Percentiles rank a stretch among this genome's conserved stretches.
Conservation (phyloP, 2,888 invertebrate genomes). For the Cantharis nigra region DNA sequence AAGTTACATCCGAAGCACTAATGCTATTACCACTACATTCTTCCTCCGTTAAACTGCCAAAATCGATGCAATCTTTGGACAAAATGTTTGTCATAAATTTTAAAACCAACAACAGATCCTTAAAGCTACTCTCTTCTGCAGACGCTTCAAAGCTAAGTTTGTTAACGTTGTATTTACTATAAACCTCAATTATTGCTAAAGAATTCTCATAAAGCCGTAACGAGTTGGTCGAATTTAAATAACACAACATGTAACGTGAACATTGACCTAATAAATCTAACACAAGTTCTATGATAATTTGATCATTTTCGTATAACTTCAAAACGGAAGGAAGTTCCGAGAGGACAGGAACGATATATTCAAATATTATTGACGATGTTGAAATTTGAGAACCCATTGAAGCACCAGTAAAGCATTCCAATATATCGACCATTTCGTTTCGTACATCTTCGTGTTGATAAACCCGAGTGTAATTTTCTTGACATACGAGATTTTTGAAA, state of each 20-base stretch:
- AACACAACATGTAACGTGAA: slow-evolving; percentile 72
- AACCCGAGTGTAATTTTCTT: slow-evolving; percentile 59
- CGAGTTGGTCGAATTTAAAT: slow-evolving; percentile 63
- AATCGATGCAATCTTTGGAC: slow-evolving; percentile 54
- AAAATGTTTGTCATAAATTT: slow-evolving; percentile 65
- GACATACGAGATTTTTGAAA: slow-evolving; percentile 60
- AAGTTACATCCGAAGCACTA: slow-evolving; percentile 65
- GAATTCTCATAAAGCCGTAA: slow-evolving; percentile 70
- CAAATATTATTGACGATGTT: slow-evolving; percentile 59
- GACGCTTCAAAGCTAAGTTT: slow-evolving; percentile 65
- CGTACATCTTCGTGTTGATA: slow-evolving; percentile 68
- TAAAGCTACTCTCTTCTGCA: slow-evolving; percentile 74
- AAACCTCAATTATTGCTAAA: slow-evolving; percentile 71
- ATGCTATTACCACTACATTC: slow-evolving; percentile 47
- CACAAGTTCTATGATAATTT: slow-evolving; percentile 76
- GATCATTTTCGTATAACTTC: slow-evolving; percentile 78
- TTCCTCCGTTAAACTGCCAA: slow-evolving; percentile 38
- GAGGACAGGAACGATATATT: slow-evolving; percentile 67
- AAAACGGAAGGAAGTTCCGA: slow-evolving; percentile 72
- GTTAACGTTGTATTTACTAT: slow-evolving; percentile 68
- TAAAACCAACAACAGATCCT: slow-evolving; percentile 80
- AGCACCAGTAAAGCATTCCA: slow-evolving; percentile 77
- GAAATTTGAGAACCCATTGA: slow-evolving; percentile 64
- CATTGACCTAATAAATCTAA: slow-evolving; percentile 74
- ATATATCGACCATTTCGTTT: slow-evolving; percentile 71